Percentiles rank a stretch among this genome's conserved stretches.
Conservation (phyloP, 2,113 vertebrate species). For the Eurypyga helias region DNA sequence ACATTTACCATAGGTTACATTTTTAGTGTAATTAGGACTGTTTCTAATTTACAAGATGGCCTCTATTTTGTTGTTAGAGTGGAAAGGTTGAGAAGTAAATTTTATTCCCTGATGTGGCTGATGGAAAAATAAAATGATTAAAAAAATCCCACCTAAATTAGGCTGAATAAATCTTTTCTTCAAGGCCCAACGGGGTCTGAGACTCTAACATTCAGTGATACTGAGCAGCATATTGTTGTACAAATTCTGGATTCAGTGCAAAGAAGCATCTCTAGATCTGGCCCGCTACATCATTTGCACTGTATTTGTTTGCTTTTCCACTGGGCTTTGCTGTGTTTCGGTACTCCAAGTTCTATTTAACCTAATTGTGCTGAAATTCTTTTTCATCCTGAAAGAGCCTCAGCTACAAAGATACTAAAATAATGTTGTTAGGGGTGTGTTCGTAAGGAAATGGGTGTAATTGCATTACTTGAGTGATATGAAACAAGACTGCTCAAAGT, state of each 20-base stretch:
- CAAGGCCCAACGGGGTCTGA: not conserved
- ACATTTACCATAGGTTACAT: not conserved
- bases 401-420: not conserved
- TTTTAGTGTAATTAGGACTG: not conserved
- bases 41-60: not conserved
- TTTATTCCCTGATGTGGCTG: not conserved
- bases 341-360: not conserved
- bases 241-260: not conserved
- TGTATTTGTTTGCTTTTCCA: not conserved
- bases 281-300: not conserved
- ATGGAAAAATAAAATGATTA: not conserved
- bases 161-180: not conserved
- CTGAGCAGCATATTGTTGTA: not conserved
- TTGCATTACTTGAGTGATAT: not conserved
- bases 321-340: not conserved
- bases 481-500: not conserved
- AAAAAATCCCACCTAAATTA: not conserved
- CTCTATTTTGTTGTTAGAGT: not conserved
- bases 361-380: not conserved
- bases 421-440: not conserved
- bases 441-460: not conserved
- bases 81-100: not conserved
- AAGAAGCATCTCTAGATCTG: not conserved
- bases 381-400: not conserved
- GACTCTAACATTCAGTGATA: not conserved